Evolutionary conservation across 2,113 vertebrate species (phyloP), one percentile per base, ranked within the genome.

Genomic region (Sinocyclocheilus anshuiensis): DNA sequence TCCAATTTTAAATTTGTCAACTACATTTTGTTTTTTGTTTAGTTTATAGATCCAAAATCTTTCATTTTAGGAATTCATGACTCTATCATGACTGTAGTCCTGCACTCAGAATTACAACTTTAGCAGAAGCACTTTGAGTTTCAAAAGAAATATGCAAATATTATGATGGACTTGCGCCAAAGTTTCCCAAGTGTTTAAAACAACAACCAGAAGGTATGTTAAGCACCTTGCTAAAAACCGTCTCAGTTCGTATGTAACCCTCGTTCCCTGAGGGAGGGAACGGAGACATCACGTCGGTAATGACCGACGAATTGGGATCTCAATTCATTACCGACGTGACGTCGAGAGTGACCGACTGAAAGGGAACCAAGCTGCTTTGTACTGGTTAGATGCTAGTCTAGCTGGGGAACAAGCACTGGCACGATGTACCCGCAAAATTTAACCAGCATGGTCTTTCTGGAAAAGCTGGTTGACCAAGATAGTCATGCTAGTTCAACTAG

Each of bases 171-270:
- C 29, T 33, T 33, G 29, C 29, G 29, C 29, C 29, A 33, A 33
- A 33, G 78, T 36, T 78, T 18, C 22, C 50, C 50, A 78, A 36
- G 24, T 33, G 9, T 57, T 79, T 63, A 39, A 61, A 80, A 79
- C 26, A 79, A 59, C 29, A 22, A 75, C 48, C 72, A 75, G 72
- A 75, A 26, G 26, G 69, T 22, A 20, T 75, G 39, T 75, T 75
- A n/a, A 3, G 20, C 20, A n/a, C 36, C 39, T 39, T 13, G 1
- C 12, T 22, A 16, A 79, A 59, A 59, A 33, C 3, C 29, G 29
- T 33, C 29, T 33, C 29, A 33, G 29, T 33, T 33, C 29, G 29
- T 33, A 33, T 33, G 29, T 29, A 33, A 33, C 29, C 29, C 2
- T 33, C 29, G 29, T 29, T 29, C 29, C 29, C 29, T 29, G 29